Evolutionary conservation across 2,797 vertebrate genomes (phyloP).

Genomic region (Neosalanx taihuensis): DNA sequence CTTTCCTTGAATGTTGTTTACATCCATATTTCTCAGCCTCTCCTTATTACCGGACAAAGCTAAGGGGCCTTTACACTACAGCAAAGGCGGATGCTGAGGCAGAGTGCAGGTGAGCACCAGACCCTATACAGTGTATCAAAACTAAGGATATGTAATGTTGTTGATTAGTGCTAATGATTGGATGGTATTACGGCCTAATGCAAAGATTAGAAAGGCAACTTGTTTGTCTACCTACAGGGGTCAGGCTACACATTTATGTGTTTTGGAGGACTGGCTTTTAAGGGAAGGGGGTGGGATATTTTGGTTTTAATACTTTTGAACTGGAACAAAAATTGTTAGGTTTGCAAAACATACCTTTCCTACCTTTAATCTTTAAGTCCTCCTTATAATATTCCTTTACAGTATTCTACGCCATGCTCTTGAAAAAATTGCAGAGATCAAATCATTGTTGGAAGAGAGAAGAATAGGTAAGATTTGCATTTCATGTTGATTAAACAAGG

Average conservation of each 20-base stretch:
- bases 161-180: no score
- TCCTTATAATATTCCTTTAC: slow-evolving; percentile 12
- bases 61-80: slow-evolving; percentile 88
- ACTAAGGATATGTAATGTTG: no score
- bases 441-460: slow-evolving; percentile 86
- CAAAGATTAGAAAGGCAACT: no score
- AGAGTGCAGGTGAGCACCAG: slow-evolving; percentile 81
- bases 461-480: slow-evolving; percentile 79
- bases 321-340: no score
- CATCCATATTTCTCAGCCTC: slow-evolving; percentile 68
- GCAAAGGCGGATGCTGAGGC: slow-evolving; percentile 91
- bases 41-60: slow-evolving; percentile 90
- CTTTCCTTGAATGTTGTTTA: neutral
- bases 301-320: no score
- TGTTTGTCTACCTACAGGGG: no score
- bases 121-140: neutral
- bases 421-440: slow-evolving; percentile 91
- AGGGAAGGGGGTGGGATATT: no score
- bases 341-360: neutral
- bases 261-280: no score
- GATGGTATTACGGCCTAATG: no score
- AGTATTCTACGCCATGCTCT: slow-evolving; percentile 87
- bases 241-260: no score
- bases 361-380: neutral
- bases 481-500: slow-evolving; percentile 1